Conservation (phyloP, 2,113 vertebrate species). For the Pollachius pollachius region DNA sequence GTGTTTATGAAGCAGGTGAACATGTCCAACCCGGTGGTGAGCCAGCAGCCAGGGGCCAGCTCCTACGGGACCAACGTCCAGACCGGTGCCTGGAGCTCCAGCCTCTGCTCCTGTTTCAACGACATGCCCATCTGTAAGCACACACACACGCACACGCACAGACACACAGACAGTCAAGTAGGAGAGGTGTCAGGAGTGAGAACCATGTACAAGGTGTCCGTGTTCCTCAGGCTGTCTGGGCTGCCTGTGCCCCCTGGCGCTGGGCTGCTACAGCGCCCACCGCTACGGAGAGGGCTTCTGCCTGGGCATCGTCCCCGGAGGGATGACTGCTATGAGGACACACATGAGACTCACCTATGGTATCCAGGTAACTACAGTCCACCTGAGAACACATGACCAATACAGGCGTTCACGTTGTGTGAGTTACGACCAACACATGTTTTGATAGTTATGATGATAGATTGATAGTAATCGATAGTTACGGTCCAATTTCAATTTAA, state of each 20-base stretch:
- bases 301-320: constrained; percentile 72
- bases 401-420: not conserved
- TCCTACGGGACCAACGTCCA: constrained; percentile 76
- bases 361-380: constrained; percentile 68
- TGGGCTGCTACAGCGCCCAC: constrained; percentile 72
- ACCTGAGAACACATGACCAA: not conserved
- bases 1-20: no score
- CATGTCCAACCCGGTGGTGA: constrained; percentile 77
- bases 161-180: no score
- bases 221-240: constrained; percentile 64
- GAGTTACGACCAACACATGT: no score
- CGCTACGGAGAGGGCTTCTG: constrained; percentile 76
- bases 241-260: constrained; percentile 60
- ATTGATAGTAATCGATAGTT: no score
- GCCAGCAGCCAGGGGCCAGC: constrained; percentile 67
- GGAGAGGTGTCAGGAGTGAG: no score
- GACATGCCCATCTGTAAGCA: constrained; percentile 77
- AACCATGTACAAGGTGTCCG: no score
- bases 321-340: constrained; percentile 75
- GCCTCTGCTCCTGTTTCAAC: constrained; percentile 72
- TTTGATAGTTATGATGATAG: no score
- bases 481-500: no score
- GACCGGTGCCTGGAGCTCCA: constrained; percentile 77
- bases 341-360: constrained; percentile 83
- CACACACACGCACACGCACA: not conserved